Conservation (phyloP, 2,888 invertebrate species). For the Rhimphoctona megacephalus region DNA sequence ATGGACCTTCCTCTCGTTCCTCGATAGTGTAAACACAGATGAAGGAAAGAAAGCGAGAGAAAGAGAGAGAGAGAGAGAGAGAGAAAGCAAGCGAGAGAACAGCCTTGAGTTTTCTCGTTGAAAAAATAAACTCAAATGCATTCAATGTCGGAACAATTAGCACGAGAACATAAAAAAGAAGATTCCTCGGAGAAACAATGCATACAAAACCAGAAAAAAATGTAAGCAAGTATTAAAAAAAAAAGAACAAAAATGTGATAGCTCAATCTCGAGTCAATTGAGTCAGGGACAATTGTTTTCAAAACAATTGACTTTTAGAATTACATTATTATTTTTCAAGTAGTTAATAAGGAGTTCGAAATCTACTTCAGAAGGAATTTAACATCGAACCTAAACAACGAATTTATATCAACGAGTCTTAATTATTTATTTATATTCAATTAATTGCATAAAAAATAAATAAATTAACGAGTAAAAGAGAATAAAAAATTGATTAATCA, state of each 20-base stretch:
- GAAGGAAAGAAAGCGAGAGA: not conserved
- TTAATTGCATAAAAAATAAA: not conserved
- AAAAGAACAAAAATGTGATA: no score
- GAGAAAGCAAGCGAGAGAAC: not conserved
- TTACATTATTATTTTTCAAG: no score
- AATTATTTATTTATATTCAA: not conserved
- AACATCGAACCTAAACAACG: not conserved
- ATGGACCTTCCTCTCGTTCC: conserved; percentile 10
- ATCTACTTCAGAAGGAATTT: not conserved
- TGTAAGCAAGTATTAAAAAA: no score
- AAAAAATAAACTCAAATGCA: not conserved
- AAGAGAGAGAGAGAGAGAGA: no score
- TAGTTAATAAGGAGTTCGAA: not conserved
- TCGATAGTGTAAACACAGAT: conserved; percentile 11
- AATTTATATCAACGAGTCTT: not conserved
- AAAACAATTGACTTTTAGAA: not conserved
- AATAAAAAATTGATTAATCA: not conserved
- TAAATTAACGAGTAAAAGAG: not conserved
- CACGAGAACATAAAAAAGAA: not conserved
- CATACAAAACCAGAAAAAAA: not conserved
- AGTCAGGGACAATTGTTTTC: not conserved
- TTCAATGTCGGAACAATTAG: not conserved
- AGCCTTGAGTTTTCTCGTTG: conserved; percentile 3
- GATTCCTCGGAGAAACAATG: not conserved
- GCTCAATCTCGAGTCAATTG: not conserved